Evolutionary conservation across 1,140 invertebrate genomes (phyloP), one percentile per base, ranked within the genome.

Genomic region (Pissodes strobi): DNA sequence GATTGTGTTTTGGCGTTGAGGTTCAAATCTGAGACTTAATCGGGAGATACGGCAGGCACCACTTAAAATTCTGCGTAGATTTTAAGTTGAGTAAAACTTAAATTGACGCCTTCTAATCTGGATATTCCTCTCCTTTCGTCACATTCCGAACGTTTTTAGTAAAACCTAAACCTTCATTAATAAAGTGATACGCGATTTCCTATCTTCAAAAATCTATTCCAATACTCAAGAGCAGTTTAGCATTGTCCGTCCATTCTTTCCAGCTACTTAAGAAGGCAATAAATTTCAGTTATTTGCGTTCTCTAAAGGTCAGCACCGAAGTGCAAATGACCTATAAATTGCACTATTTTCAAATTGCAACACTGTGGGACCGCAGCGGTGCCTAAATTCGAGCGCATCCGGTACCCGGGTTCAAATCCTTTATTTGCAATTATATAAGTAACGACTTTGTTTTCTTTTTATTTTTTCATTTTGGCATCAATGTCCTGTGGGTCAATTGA

Each of bases 371-470:
- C 55, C 63, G 58, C 53, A 19, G 23, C 39, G 45, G 19, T 59
- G 63, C 63, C 63, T 65, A 65, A 65, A 65, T 65, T 65, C 48
- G 27, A 65, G 18, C 21, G 21, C 63, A 65, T 65, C 63, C 63
- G 63, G 63, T 52, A 48, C 55, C 52, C 51, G 52, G 30, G 55
- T 52, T 65, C 56, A 46, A 58, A 58, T 59, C 55, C 56, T 65
- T 65, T 65, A 59, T 65, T 65, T 65, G 53, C 46, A 65, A 65
- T 65, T 65, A 65, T 65, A 59, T 65, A 65, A 65, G 63, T 65
- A 65, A 65, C 49, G 55, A 53, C 13, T 49, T 56, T 64, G 34
- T 58, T 59, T 53, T 65, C 37, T 41, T 65, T 57, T 48, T 58
- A 23, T 64, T 56, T 53, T 30, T 12, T 53, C 17, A 13, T 45